Conservation (phyloP, 2,888 invertebrate genomes). For the Clunio marinus region DNA sequence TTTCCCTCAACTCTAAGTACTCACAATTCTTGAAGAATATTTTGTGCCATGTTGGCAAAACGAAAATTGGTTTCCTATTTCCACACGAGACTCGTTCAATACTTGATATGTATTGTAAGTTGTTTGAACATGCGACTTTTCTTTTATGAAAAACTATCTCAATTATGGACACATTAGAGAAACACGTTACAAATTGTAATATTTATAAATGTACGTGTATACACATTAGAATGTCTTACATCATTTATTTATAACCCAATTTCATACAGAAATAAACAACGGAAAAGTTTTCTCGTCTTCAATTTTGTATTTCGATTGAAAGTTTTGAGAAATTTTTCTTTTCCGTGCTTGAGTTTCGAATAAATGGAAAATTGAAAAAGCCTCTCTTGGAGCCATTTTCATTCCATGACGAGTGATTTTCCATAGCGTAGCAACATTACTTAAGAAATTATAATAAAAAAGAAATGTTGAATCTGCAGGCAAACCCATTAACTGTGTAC, state of each 20-base stretch:
- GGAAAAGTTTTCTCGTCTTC: neutral
- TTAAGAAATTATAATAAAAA: neutral
- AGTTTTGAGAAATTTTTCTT: neutral
- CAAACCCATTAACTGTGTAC: neutral
- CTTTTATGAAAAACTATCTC: neutral
- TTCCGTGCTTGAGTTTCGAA: neutral
- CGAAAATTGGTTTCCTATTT: constrained; percentile 36
- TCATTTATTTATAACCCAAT: too few species aligned
- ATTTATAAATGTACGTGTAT: too few species aligned
- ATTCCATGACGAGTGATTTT: neutral
- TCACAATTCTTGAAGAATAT: constrained; percentile 8
- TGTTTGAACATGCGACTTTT: neutral
- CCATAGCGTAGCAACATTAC: neutral
- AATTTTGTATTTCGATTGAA: neutral
- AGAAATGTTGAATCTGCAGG: neutral
- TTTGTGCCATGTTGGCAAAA: constrained; percentile 33
- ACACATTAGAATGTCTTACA: too few species aligned
- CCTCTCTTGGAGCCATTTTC: too few species aligned
- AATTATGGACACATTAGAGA: neutral
- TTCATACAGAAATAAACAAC: too few species aligned
- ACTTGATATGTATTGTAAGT: neutral
- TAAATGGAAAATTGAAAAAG: neutral
- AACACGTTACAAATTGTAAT: neutral
- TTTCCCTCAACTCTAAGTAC: constrained; percentile 29
- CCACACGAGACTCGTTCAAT: neutral